Base-by-base conservation (phyloP, 1,140 invertebrate species). In the Leptoteleia sp. region DNA sequence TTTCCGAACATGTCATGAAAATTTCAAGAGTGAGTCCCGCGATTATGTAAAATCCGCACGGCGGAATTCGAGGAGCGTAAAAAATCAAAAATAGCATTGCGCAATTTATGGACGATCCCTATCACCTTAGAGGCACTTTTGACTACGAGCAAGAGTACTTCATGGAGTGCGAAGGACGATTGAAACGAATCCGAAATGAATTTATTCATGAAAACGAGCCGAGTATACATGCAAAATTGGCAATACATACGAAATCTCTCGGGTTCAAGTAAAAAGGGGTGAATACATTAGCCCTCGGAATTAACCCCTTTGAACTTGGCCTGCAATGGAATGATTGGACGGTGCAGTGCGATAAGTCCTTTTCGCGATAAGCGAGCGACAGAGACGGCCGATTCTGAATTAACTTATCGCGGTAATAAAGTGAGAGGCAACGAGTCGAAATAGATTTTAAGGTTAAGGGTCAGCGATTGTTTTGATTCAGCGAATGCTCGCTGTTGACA, bases 211-310 rank as follows among this genome's bases (percentile, higher is more conserved):
- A n/a, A n/a, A n/a, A n/a, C n/a, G n/a, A n/a, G n/a, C n/a, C n/a
- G n/a, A n/a, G n/a, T n/a, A n/a, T n/a, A n/a, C n/a, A n/a, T n/a
- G n/a, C n/a, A n/a, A n/a, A n/a, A n/a, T n/a, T n/a, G n/a, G n/a
- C n/a, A n/a, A n/a, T n/a, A n/a, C n/a, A n/a, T n/a, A 89, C 87
- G 86, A 89, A 88, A 88, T 88, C 85, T 88, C 87, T 84, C 84
- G 82, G 85, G 86, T 85, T 88, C 85, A 87, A 88, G 88, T 88
- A 89, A 89, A 89, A 89, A 89, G 88, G 88, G 88, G 88, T 89
- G 88, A 89, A 89, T 88, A 88, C 84, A 88, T 88, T 88, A 88
- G 85, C 84, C 82, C 76, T 75, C 79, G 85, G 82, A 89, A 88
- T 88, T 88, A 89, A 88, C 84, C 86, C 87, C 87, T 89, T 88